Evolutionary conservation across 2,888 invertebrate genomes (phyloP), one percentile per base, ranked within the genome.

Genomic region (Drosophila quinaria): DNA sequence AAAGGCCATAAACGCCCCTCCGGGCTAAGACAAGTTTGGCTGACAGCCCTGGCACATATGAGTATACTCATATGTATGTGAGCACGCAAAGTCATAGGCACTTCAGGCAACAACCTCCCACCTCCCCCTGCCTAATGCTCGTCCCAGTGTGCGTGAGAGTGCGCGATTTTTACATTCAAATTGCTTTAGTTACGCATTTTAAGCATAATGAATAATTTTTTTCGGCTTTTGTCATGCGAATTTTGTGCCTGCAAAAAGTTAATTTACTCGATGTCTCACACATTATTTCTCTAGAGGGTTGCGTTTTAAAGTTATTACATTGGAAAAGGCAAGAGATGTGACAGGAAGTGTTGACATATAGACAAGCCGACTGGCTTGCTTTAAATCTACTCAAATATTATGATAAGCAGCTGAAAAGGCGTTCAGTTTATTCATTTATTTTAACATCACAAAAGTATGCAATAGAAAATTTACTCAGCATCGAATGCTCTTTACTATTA

Each of bases 161-260:
- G 56, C 67, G 67, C 60, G 70, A 79, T 73, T 76, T 86, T 70
- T 70, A 76, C 83, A 80, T 88, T 78, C 73, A 86, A 86, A 86
- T 88, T 88, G 74, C 86, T 82, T 86, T 88, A 80, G 90, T 88
- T 89, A 78, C 87, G 87, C 87, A 80, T 80, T 86, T 86, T 83
- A 65, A 64, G 73, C 83, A 88, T 89, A 82, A 87, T 87, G 88
- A 88, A 89, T 85, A 85, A 74, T 77, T 69, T 80, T 73, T 56
- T 42, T 47, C 8, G 10, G 10, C 35, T 29, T 33, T 62, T 29
- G 46, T 42, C 58, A 68, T 59, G 59, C 46, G 35, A 50, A 44
- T 55, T 52, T 68, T 39, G 47, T 68, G 61, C 49, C 55, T 22
- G 67, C 49, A 49, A 61, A 78, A 81, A 70, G 81, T 78, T 78